phyloP scores from a whole-genome alignment of 2,113 vertebrate species.

The Acrocephalus arundinaceus region DNA sequence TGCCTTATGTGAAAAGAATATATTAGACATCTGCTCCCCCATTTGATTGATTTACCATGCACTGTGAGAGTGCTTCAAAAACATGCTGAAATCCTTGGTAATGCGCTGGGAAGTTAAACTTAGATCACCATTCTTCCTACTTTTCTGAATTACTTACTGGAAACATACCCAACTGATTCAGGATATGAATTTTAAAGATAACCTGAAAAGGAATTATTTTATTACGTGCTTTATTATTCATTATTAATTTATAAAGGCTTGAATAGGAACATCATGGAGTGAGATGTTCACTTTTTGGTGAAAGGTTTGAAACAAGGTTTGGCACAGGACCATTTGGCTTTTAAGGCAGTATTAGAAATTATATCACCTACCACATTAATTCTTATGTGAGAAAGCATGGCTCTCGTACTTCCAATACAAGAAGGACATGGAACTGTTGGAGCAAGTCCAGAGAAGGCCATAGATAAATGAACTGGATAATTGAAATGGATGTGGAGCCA shows the following conservation, averaged over 20 bases:
- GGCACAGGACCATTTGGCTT: not conserved
- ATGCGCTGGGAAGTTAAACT: not conserved
- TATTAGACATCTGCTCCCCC: constrained; percentile 29
- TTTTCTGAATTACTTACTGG: not conserved
- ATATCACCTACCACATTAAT: not conserved
- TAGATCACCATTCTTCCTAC: not conserved
- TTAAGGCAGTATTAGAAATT: not conserved
- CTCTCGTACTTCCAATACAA: not conserved
- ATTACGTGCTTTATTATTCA: not conserved
- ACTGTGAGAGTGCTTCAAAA: constrained; percentile 12
- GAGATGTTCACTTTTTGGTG: not conserved
- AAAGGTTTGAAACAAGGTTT: not conserved
- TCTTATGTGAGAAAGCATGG: not conserved
- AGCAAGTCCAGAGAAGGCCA: not conserved
- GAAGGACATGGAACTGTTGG: too few relatives aligned
- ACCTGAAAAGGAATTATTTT: not conserved
- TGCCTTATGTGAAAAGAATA: constrained; percentile 15
- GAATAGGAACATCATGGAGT: not conserved
- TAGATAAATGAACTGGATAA: not conserved
- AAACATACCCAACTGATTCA: not conserved
- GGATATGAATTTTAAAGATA: not conserved
- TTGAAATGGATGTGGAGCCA: not conserved
- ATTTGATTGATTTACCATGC: constrained; percentile 15
- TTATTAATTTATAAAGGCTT: not conserved
- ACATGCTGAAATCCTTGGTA: not conserved